phyloP scores from a whole-genome alignment of 1,140 invertebrate genomes.

The Pogonognathellus flavescens region DNA sequence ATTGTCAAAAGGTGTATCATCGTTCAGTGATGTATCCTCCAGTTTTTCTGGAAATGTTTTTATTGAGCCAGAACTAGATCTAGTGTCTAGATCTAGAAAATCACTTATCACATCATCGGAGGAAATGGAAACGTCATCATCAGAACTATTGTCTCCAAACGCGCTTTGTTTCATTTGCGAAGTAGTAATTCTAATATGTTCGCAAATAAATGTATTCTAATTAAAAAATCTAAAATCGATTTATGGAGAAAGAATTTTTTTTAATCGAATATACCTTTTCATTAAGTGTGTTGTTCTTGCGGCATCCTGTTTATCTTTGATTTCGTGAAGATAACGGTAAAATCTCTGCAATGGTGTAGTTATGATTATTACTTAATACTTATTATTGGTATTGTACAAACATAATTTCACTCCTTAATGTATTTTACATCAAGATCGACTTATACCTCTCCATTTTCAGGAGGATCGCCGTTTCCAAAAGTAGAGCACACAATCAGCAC shows the following conservation, averaged over 20 bases:
- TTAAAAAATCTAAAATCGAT: too few relatives aligned
- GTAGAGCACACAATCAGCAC: background rate
- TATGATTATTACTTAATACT: too few relatives aligned
- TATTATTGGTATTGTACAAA: too few relatives aligned
- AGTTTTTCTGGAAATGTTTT: background rate
- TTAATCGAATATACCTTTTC: too few relatives aligned
- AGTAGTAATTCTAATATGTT: background rate
- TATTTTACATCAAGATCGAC: too few relatives aligned
- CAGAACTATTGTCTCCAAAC: background rate
- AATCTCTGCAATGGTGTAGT: background rate
- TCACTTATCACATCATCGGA: background rate
- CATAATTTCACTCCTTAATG: too few relatives aligned
- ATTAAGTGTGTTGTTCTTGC: too few relatives aligned
- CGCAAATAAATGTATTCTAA: too few relatives aligned
- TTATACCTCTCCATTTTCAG: conserved; percentile 12
- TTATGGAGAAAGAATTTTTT: too few relatives aligned
- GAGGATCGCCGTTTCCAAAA: background rate
- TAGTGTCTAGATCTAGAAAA: too few relatives aligned
- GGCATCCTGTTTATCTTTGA: background rate
- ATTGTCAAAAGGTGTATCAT: background rate
- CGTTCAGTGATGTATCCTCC: background rate
- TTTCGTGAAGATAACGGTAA: background rate
- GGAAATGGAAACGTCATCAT: background rate
- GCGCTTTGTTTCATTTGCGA: background rate
- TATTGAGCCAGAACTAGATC: background rate